Percentiles rank a stretch among this genome's conserved stretches.
phyloP scores from a whole-genome alignment of 1,140 invertebrate species.

The Trichonephila clavata region DNA sequence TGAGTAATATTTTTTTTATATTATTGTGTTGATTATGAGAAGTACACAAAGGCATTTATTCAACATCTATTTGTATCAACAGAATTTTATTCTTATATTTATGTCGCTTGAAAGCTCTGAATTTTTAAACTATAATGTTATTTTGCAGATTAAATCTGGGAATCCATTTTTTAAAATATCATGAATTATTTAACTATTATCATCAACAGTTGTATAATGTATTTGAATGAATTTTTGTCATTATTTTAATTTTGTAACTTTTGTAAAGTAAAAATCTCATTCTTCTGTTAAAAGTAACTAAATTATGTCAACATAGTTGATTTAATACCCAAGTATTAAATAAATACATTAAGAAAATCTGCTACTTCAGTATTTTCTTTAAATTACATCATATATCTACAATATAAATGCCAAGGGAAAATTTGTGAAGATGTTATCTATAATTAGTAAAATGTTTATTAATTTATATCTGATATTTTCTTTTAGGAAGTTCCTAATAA shows the following conservation, averaged over 20 bases:
- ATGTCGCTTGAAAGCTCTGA: not conserved
- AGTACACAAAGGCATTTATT: no score
- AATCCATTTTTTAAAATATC: no score
- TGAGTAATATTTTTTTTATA: not conserved
- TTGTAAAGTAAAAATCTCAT: no score
- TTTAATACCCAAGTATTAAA: no score
- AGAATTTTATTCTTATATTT: not conserved
- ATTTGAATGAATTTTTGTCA: no score
- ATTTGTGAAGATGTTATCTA: not conserved
- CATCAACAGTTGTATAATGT: no score
- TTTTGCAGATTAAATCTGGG: not conserved
- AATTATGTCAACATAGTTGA: no score
- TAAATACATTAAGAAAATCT: not conserved
- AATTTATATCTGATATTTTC: not conserved
- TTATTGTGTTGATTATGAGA: not conserved
- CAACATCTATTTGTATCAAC: not conserved
- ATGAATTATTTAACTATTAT: no score
- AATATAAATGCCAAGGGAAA: not conserved
- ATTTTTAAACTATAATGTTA: not conserved
- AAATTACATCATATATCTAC: not conserved
- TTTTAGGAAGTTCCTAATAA: slow-evolving; percentile 38
- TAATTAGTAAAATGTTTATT: not conserved
- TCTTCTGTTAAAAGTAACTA: no score
- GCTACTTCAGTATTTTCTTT: not conserved
- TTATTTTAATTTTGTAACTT: no score